Evolutionary conservation across 2,797 vertebrate genomes (phyloP), one percentile per base, ranked within the genome.

Genomic region (Glossophaga mutica): DNA sequence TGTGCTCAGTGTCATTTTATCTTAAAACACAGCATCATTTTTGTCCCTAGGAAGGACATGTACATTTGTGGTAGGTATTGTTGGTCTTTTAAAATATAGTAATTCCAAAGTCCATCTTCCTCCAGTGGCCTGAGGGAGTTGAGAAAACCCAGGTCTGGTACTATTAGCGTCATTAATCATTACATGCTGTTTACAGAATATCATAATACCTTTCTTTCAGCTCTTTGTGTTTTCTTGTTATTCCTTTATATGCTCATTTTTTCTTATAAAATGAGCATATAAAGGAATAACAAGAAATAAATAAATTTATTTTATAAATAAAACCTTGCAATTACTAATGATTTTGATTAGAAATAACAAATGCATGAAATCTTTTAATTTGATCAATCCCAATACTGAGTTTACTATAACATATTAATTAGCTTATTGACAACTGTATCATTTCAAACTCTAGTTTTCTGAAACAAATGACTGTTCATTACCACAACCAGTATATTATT

Each of bases 331-430:
- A 84, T 57, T 14, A 88, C 19, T 55, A 87, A 24, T 76, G 22
- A 87, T 78, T 94, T 86, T 79, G 77, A 29, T 32, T 39, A 91
- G 48, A 71, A 96, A 48, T 18, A 76, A 90, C 21, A 87, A 70
- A 87, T 83, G 57, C 32, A 92, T 42, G 10, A 89, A 95, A 86
- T 91, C 2, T 3, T 92, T 78, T 79, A 44, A 84, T 77, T 90
- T 84, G 37, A 87, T 83, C 74, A 84, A 37, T 83, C 9, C 4
- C 44, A 71, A 42, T 39, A 91, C 4, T 67, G 26, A 92, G 18
- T 34, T 82, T 79, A 92, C 24, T n/a, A 96, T 68, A 46, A 78
- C 84, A 26, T 59, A 87, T 26, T 76, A 93, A 91, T 87, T 89
- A 88, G 26, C n/a, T 70, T 34, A 84, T 9, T 87, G 50, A 32